Evolutionary conservation across 2,113 vertebrate species (phyloP).

Genomic region (Castor canadensis): DNA sequence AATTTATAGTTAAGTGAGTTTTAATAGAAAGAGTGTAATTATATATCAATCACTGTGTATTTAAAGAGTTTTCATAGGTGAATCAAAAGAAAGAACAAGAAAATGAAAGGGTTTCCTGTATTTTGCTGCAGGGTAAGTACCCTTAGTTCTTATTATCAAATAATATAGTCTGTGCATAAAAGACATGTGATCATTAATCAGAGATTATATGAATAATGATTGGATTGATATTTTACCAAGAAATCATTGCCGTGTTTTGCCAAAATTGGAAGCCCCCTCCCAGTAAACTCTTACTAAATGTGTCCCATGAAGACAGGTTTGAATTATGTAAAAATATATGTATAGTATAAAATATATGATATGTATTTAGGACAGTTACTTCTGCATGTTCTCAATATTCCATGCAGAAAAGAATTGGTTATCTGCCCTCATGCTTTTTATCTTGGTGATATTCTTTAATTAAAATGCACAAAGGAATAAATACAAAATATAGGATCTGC

Average conservation of each 20-base stretch:
- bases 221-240: neutral
- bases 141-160: neutral
- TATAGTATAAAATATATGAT: neutral
- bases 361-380: neutral
- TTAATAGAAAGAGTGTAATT: neutral
- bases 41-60: neutral
- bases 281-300: neutral
- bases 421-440: neutral
- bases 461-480: conserved; percentile 12
- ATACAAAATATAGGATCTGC: neutral
- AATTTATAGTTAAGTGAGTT: neutral
- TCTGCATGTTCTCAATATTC: neutral
- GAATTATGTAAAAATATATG: neutral
- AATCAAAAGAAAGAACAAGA: neutral
- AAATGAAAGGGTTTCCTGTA: neutral
- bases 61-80: neutral
- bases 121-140: neutral
- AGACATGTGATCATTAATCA: neutral
- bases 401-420: neutral
- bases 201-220: neutral
- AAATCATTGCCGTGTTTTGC: neutral
- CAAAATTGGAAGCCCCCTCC: neutral
- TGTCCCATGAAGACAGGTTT: neutral
- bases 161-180: neutral
- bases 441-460: neutral